Conservation (phyloP, 2,797 vertebrate genomes). For the Ficedula albicollis region DNA sequence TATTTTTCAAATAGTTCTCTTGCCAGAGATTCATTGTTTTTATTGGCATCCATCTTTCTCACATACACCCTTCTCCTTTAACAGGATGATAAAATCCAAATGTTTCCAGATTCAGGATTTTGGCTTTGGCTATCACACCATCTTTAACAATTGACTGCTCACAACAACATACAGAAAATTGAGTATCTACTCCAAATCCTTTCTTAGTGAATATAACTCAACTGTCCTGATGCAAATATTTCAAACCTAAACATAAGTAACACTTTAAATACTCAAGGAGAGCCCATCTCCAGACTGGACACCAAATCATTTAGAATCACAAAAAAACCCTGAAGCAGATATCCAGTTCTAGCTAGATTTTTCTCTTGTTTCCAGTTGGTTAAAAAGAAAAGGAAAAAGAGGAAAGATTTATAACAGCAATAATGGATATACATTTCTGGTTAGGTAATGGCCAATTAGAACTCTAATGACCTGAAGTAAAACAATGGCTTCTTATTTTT, state of each 20-base stretch:
- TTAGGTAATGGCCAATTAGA: constrained; percentile 33
- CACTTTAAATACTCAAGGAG: not conserved
- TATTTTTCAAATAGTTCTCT: constrained; percentile 15
- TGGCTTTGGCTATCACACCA: not conserved
- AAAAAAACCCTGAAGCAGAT: not conserved
- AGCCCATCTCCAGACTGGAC: not conserved
- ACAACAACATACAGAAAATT: not conserved
- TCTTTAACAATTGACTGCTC: not conserved
- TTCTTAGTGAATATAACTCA: not conserved
- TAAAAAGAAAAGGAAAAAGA: not conserved
- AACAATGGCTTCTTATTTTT: constrained; percentile 13
- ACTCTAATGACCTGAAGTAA: constrained; percentile 12
- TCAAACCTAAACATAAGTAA: not conserved
- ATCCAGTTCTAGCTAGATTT: not conserved
- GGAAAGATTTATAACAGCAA: not conserved
- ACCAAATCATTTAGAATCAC: not conserved
- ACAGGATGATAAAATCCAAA: not conserved
- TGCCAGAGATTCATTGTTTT: constrained; percentile 31
- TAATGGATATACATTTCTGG: not conserved
- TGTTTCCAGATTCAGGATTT: constrained; percentile 7
- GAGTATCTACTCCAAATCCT: not conserved
- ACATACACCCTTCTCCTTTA: not conserved
- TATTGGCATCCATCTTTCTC: constrained; percentile 2
- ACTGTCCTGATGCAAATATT: not conserved
- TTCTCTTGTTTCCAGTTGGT: not conserved